Evolutionary conservation across 2,113 vertebrate genomes (phyloP).

Genomic region (Uropsilus gracilis): DNA sequence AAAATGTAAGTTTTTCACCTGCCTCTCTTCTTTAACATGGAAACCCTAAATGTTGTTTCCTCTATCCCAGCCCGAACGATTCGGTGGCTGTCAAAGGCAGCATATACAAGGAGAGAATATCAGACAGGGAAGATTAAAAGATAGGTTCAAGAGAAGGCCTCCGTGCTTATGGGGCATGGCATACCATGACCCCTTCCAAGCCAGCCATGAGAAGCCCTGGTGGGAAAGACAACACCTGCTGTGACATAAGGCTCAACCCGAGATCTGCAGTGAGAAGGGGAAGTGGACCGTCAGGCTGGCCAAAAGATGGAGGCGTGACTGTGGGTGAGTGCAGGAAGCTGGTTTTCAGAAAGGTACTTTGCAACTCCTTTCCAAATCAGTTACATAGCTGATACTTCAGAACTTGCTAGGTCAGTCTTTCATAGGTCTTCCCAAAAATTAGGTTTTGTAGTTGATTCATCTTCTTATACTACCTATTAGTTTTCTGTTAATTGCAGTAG

Average conservation of each 20-base stretch:
- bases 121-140: slow-evolving; percentile 11
- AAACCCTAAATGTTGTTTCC: background rate
- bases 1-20: background rate
- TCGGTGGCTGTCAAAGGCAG: background rate
- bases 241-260: background rate
- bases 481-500: background rate
- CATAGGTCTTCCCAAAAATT: background rate
- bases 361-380: background rate
- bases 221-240: background rate
- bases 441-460: background rate
- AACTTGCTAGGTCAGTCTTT: background rate
- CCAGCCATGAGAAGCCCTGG: background rate
- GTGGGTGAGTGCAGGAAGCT: background rate
- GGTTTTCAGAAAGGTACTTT: background rate
- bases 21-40: background rate
- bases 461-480: background rate
- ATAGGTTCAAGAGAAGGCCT: background rate
- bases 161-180: background rate
- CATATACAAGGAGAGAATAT: background rate
- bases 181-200: background rate
- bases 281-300: background rate
- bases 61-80: background rate
- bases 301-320: background rate
- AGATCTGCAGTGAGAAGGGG: background rate
- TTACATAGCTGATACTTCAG: background rate